Conservation (phyloP, 2,797 vertebrate genomes). For the Staurois parvus region DNA sequence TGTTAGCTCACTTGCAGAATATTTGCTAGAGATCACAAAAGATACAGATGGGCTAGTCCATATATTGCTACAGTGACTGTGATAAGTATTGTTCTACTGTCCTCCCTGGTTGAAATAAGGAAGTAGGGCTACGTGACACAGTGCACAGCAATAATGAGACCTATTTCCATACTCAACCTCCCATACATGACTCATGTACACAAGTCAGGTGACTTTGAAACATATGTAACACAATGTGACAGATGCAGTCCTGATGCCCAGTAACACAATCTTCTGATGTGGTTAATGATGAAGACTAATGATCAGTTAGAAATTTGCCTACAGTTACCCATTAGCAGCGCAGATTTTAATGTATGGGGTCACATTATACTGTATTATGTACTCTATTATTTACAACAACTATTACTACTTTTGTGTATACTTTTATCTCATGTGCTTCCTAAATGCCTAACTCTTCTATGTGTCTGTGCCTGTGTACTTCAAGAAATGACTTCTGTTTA, state of each 20-base stretch:
- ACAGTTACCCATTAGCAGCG: background rate
- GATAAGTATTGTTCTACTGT: background rate
- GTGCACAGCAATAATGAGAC: slow-evolving; percentile 34
- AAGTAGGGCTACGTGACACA: slow-evolving; percentile 48
- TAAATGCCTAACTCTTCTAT: too few relatives aligned
- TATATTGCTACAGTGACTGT: background rate
- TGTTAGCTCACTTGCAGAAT: background rate
- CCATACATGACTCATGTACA: slow-evolving; percentile 23
- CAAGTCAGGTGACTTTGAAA: slow-evolving; percentile 29
- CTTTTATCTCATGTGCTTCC: too few relatives aligned
- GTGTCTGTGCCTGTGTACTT: too few relatives aligned
- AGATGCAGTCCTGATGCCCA: slow-evolving; percentile 7
- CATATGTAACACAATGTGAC: slow-evolving; percentile 11
- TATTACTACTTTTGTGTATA: too few relatives aligned
- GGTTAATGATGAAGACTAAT: background rate
- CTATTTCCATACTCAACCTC: slow-evolving; percentile 43
- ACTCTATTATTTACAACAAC: too few relatives aligned
- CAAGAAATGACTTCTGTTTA: too few relatives aligned
- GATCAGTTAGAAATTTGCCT: background rate
- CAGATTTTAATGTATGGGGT: too few relatives aligned
- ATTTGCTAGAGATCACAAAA: background rate
- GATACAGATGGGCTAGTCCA: slow-evolving; percentile 1
- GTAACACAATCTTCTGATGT: background rate
- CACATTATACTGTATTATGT: too few relatives aligned
- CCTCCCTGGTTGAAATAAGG: slow-evolving; percentile 27